Base-by-base conservation (phyloP, 2,113 vertebrate genomes). In the Oriolus oriolus region DNA sequence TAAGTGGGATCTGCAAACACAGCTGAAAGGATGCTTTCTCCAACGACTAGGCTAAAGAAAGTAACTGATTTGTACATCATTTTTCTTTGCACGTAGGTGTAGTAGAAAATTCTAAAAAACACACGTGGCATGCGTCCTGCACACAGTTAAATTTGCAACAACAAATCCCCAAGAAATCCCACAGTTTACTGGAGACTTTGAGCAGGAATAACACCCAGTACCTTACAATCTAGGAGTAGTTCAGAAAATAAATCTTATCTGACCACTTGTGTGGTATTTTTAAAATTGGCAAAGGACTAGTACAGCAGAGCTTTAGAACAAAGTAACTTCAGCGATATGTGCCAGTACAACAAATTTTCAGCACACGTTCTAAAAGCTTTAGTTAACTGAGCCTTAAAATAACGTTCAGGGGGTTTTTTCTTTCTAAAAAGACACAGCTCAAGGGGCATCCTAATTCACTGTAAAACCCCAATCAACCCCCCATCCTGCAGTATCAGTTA, bases 91-190 rank as follows among this genome's bases (percentile, higher is more conserved):
- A 35, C 0, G 15, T 47, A 68, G 63, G 44, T 47, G 30, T 56
- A 68, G 87, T 5, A 80, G 44, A 76, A 87, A 75, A 79, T 22
- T 59, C 11, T n/a, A 21, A 71, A 59, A 87, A 16, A 39, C 66
- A 49, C 54, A 50, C 0, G 0, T 26, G 26, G 61, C 39, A 68
- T 14, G 9, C 0, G 0, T 33, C 39, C 47, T 64, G 33, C 61
- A 50, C 6, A 3, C 47, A 50, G 24, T 11, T 52, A 57, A 56
- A 41, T 65, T 42, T 61, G 15, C 30, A 65, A 69, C 1, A 4
- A 47, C 13, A 35, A 88, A 66, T 60, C 33, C 7, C 17, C 19
- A 73, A 42, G 28, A 13, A 80, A 90, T 19, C 9, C 24, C 76
- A 22, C 26, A 66, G 33, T 23, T 84, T 74, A 86, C 22, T 28